phyloP scores from a whole-genome alignment of 1,140 invertebrate genomes.

The Brevipalpus yothersi region DNA sequence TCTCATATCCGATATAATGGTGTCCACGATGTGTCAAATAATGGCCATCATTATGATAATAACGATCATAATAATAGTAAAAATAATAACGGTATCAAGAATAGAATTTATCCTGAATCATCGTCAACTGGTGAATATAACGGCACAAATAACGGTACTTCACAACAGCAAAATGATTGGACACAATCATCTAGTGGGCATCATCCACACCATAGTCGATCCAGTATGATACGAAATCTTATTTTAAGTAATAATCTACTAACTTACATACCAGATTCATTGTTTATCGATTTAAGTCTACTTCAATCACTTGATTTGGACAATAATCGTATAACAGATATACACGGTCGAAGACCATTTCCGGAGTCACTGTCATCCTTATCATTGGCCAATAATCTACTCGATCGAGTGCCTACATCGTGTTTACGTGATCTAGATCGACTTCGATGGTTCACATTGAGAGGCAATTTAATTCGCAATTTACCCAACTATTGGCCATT shows the following conservation, averaged over 20 bases:
- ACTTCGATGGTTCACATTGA: slow-evolving; percentile 38
- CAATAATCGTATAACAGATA: slow-evolving; percentile 10
- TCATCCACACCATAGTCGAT: no score
- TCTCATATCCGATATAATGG: slow-evolving; percentile 21
- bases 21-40: neutral
- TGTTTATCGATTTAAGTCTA: slow-evolving; percentile 10
- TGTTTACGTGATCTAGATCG: slow-evolving; percentile 30
- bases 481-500: slow-evolving; percentile 9
- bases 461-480: slow-evolving; percentile 32
- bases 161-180: no score
- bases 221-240: slow-evolving; percentile 6
- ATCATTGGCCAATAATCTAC: slow-evolving; percentile 52
- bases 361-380: slow-evolving; percentile 36
- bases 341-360: slow-evolving; percentile 12
- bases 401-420: slow-evolving; percentile 33
- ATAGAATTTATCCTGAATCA: no score
- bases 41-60: neutral
- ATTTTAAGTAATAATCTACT: slow-evolving; percentile 13
- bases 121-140: no score
- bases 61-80: no score
- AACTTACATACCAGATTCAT: slow-evolving; percentile 6
- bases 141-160: no score
- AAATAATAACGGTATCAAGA: no score
- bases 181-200: no score
- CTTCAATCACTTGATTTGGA: slow-evolving; percentile 13